A percentile compares a stretch with the other conserved stretches of the same genome.
Conservation (phyloP, 2,113 vertebrate genomes). For the Labeo rohita region DNA sequence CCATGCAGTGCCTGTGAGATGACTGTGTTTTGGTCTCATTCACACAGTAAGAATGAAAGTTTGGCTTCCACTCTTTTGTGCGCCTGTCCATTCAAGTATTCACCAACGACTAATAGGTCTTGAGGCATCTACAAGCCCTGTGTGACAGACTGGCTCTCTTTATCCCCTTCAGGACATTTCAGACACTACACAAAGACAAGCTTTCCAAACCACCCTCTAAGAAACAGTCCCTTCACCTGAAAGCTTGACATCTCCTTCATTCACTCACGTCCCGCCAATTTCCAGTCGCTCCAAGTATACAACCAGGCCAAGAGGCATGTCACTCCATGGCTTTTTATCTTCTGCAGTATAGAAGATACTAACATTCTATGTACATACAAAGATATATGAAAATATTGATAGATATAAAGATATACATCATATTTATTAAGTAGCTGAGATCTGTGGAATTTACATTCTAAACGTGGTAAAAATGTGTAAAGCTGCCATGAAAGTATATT, state of each 20-base stretch:
- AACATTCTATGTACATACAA: background rate
- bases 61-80: background rate
- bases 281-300: background rate
- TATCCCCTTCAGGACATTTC: slow-evolving; percentile 13
- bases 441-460: background rate
- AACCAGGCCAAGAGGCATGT: background rate
- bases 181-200: background rate
- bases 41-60: background rate
- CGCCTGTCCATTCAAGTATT: slow-evolving; percentile 1
- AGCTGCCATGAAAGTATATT: too few species aligned
- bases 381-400: background rate
- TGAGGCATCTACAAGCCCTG: slow-evolving; percentile 12
- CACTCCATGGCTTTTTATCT: background rate
- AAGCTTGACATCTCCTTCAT: slow-evolving; percentile 1
- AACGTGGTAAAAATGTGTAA: too few species aligned
- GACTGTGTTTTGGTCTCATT: background rate
- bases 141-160: background rate
- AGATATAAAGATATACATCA: background rate
- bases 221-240: background rate
- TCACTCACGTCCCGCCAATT: slow-evolving; percentile 2
- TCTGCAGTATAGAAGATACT: background rate
- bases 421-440: background rate
- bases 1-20: background rate
- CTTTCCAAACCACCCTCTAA: slow-evolving; percentile 21
- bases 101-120: background rate